These are phyloP conservation scores for Chromis chromis DNA, from an alignment of 2,797 vertebrate genomes.

Conservation along the genomic window DNA sequence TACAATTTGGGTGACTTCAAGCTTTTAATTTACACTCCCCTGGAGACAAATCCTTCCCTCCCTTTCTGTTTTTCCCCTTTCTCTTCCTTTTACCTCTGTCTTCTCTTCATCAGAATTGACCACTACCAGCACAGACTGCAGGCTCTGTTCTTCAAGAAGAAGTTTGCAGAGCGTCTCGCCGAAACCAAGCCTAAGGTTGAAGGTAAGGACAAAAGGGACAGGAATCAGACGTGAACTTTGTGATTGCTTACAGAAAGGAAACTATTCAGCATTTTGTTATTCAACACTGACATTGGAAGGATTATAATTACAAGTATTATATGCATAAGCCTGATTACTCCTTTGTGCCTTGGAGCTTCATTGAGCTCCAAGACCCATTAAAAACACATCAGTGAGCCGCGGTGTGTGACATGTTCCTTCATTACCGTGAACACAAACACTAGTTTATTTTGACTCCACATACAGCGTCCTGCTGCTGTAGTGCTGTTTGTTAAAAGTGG, in stretches of 20 bases:
- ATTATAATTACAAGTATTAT: background rate
- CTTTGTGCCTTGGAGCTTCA: background rate
- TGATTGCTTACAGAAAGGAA: background rate
- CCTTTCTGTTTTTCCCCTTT: background rate
- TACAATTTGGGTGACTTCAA: constrained; percentile 24
- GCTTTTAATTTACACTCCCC: constrained; percentile 61
- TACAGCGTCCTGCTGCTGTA: background rate
- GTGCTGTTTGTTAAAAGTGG: background rate
- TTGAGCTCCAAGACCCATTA: background rate
- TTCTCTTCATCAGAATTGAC: constrained; percentile 88
- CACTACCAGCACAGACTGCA: constrained; percentile 97
- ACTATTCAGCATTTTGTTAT: background rate
- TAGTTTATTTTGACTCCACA: background rate
- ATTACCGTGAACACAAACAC: background rate
- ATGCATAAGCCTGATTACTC: background rate
- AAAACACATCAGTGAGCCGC: background rate
- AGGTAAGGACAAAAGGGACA: constrained; percentile 81
- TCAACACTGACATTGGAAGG: background rate
- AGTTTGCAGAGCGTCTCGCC: constrained; percentile 94
- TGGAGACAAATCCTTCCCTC: constrained; percentile 33
- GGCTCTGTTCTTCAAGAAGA: constrained; percentile 98
- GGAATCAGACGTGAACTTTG: background rate
- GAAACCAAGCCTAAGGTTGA: constrained; percentile 97
- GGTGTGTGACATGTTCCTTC: background rate
- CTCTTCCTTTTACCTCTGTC: background rate